Base-by-base conservation (phyloP, 2,888 invertebrate genomes). In the Drosophila nr. fundita region DNA sequence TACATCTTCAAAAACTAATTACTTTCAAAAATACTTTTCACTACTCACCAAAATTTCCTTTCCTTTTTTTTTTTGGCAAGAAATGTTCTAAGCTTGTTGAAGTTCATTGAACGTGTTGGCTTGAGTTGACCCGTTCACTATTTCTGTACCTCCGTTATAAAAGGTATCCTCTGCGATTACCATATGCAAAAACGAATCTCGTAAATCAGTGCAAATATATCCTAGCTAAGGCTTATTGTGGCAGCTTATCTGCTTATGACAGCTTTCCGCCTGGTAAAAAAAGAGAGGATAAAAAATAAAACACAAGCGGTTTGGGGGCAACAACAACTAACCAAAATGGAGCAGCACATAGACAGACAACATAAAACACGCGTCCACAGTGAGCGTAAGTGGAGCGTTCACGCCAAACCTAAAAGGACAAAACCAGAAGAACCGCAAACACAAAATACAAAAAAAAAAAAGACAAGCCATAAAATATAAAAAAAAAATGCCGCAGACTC, bases 181-280 rank as follows among this genome's bases (percentile, higher is more conserved):
- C 88, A 88, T 90, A 88, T 88, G 88, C 90, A 90, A 89, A 88
- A 81, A 70, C 73, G 87, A 85, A 81, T 89, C 90, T 78, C 88
- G 90, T 88, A 88, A 88, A 88, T 88, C 88, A 88, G 90, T 77
- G 90, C 85, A 90, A 90, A 88, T 84, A 88, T 83, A 87, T 81
- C 89, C 88, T 71, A 74, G 87, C 83, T 85, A 83, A 70, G 73
- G 92, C 92, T 92, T 92, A 91, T 91, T 91, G 91, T 91, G 87
- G 91, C 83, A 83, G 91, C 92, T 91, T 91, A 91, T 91, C 91
- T 91, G 92, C 92, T 91, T 91, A 91, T 91, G 91, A 91, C 91
- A 91, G 91, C 91, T 92, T 92, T 91, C 89, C 90, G 91, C 89
- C 85, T 83, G 68, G 48, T 57, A 63, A 59, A 67, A 62, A 62